Conservation (phyloP, 2,113 vertebrate genomes). For the Podilymbus podiceps region DNA sequence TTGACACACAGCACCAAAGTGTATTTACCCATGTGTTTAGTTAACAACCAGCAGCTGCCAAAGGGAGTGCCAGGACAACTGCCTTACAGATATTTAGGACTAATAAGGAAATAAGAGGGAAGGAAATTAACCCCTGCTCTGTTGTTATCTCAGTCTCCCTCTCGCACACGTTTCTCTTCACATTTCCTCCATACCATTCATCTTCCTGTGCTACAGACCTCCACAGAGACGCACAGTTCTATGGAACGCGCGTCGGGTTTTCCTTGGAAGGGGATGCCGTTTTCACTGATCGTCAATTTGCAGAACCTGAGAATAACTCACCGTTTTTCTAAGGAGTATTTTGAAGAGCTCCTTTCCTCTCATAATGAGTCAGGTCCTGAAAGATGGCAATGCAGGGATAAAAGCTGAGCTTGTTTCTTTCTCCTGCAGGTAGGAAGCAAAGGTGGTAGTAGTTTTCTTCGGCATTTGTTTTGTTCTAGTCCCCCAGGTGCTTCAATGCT, state of each 20-base stretch:
- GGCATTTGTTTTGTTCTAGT: background rate
- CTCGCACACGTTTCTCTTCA: background rate
- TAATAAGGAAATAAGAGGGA: background rate
- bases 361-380: constrained; percentile 50
- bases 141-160: background rate
- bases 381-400: constrained; percentile 38
- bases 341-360: constrained; percentile 48
- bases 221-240: background rate
- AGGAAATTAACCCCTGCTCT: background rate
- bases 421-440: constrained; percentile 43
- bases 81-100: background rate
- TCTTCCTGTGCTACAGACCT: background rate
- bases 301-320: constrained; percentile 54
- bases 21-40: constrained; percentile 57
- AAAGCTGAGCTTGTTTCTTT: constrained; percentile 44
- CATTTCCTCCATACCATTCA: background rate
- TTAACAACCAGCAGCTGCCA: background rate
- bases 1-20: constrained; percentile 63
- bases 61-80: background rate
- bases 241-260: background rate
- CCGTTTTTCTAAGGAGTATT: constrained; percentile 24
- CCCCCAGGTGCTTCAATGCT: background rate
- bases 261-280: background rate
- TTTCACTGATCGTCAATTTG: background rate
- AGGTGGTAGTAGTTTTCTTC: background rate